phyloP scores from a whole-genome alignment of 1,140 invertebrate genomes.

The Tetragnatha versicolor region DNA sequence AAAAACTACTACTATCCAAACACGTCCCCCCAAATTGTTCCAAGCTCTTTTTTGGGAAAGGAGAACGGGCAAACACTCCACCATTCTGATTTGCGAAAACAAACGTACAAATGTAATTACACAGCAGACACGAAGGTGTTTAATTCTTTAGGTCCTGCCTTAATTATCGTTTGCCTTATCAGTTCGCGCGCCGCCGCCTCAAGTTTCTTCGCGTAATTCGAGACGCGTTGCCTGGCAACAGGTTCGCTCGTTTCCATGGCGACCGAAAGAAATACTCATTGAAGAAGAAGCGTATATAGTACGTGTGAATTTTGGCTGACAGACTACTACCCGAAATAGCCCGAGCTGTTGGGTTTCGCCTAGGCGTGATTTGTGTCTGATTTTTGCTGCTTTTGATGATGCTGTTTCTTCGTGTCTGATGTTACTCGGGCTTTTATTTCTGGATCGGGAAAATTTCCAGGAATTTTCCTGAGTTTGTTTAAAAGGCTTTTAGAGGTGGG shows the following conservation, averaged over 20 bases:
- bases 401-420: no score
- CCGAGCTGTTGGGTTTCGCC: no score
- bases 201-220: conserved; percentile 30
- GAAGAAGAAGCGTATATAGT: conserved; percentile 27
- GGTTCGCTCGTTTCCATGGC: not conserved
- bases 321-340: not conserved
- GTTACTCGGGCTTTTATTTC: no score
- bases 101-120: conserved; percentile 51
- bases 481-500: no score
- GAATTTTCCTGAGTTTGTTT: no score
- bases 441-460: no score
- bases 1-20: no score
- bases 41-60: no score
- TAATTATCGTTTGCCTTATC: conserved; percentile 46
- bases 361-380: no score
- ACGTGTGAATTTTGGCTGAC: conserved; percentile 21
- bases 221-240: conserved; percentile 22
- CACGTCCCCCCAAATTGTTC: conserved; percentile 26
- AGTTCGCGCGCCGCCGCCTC: conserved; percentile 6
- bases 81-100: conserved; percentile 40
- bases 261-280: conserved; percentile 23
- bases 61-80: conserved; percentile 25
- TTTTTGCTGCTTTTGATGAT: no score
- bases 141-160: conserved; percentile 37
- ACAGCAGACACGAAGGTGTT: conserved; percentile 27